phyloP scores from a whole-genome alignment of 2,113 vertebrate species.

The Chamaea fasciata region DNA sequence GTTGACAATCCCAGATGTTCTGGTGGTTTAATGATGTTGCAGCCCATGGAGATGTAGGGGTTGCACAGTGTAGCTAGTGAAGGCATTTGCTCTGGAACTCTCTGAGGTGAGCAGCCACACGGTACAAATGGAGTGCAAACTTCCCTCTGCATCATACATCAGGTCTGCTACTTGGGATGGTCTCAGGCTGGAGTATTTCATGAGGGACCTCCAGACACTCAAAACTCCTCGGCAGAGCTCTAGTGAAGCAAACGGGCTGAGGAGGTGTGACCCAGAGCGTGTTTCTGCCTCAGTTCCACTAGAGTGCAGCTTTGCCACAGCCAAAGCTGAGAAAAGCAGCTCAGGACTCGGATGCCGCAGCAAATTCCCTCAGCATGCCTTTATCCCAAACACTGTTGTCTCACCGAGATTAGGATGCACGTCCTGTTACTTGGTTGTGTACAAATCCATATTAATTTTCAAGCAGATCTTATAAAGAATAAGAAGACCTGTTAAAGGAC shows the following conservation, averaged over 20 bases:
- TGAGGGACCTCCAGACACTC: background rate
- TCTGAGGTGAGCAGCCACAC: rapidly evolving
- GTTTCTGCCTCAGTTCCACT: background rate
- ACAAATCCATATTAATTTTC: background rate
- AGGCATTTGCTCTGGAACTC: background rate
- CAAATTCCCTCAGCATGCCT: background rate
- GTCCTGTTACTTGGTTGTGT: background rate
- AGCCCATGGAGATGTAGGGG: background rate
- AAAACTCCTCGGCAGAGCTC: background rate
- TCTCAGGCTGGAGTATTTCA: background rate
- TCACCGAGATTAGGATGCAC: background rate
- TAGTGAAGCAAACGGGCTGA: no score
- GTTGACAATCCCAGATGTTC: background rate
- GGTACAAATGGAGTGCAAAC: rapidly evolving
- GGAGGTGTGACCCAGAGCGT: background rate
- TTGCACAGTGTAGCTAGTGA: rapidly evolving
- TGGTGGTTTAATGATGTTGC: background rate
- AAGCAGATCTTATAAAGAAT: background rate
- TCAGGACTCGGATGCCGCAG: background rate
- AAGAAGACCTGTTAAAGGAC: background rate
- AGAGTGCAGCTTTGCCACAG: conserved; percentile 43
- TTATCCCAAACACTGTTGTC: background rate
- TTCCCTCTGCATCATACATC: no score
- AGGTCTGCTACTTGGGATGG: no score
- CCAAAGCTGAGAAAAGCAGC: background rate